Percentiles rank a stretch among this genome's conserved stretches.
These are phyloP conservation scores for Dasysyrphus albostriatus DNA, from an alignment of 2,888 invertebrate species.

Conservation along the genomic window DNA sequence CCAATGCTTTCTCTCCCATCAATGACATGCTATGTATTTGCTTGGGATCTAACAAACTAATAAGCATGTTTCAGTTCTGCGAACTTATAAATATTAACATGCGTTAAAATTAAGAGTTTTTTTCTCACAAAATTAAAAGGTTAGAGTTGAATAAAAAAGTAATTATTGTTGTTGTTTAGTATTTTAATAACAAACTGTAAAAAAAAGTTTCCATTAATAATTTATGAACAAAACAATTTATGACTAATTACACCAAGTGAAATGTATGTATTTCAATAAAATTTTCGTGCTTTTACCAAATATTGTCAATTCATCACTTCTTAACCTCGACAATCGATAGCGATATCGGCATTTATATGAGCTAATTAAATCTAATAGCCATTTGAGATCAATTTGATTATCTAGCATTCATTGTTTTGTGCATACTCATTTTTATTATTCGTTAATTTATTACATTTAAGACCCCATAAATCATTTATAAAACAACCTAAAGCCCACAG, in stretches of 20 bases:
- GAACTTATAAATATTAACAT: neutral
- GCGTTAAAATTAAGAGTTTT: slow-evolving; percentile 2
- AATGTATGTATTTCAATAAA: neutral
- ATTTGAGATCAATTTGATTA: neutral
- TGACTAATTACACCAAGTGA: no score
- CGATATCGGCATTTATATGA: slow-evolving; percentile 4
- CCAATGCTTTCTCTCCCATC: neutral
- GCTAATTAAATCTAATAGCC: neutral
- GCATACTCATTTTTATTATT: neutral
- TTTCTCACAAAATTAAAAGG: slow-evolving; percentile 8
- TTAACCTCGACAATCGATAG: neutral
- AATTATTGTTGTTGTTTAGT: slow-evolving; percentile 1
- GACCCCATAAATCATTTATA: neutral
- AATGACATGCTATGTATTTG: neutral
- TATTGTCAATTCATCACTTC: neutral
- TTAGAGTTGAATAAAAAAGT: neutral
- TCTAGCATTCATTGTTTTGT: neutral
- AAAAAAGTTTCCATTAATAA: neutral
- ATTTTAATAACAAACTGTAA: neutral
- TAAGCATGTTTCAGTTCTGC: neutral
- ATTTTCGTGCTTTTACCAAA: neutral
- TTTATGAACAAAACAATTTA: neutral
- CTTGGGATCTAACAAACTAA: neutral
- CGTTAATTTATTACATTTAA: neutral
- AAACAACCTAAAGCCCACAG: neutral